Base-by-base conservation (phyloP, 2,888 invertebrate species). In the Bombylius major region DNA sequence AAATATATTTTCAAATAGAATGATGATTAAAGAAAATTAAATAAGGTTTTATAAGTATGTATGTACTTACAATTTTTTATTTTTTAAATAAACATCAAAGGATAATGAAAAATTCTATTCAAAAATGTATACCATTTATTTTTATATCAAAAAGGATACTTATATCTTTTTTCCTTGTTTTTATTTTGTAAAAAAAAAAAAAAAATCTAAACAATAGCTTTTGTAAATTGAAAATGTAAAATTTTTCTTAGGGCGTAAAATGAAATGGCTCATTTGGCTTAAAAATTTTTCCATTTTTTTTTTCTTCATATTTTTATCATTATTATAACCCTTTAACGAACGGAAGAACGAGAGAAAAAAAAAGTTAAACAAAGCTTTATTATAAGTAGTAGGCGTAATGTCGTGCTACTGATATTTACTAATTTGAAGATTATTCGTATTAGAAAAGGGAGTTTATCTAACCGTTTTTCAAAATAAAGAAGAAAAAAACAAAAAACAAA, bases 401-500 rank as follows among this genome's bases (percentile, higher is more conserved):
- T 53, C 54, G 51, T 59, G 59, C 46, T 44, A 50, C 57, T 59
- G 59, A 59, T 59, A 57, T 56, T 56, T 57, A 59, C 59, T 59
- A 59, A 59, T 59, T 59, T 57, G 57, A 56, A 57, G 59, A 59
- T 59, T 59, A 59, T 57, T 48, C 55, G 36, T 46, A 59, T 57
- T 57, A 57, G 51, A 57, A 57, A 59, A 52, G 59, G 59, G 59
- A 56, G 57, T 53, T 23, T 23, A 23, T 23, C 23, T 23, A 23
- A 23, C 23, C 23, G 23, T 23, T 23, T 23, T 23, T 3, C 23
- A 23, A 23, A 23, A 23, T 3, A 23, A 23, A 23, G 3, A 23
- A 23, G 2, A 23, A 23, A 23, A 23, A 23, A n/a, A n/a, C n/a
- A n/a, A n/a, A n/a, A n/a, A n/a, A n/a, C n/a, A n/a, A n/a, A n/a